Base-by-base conservation (phyloP, 2,888 invertebrate genomes). In the Cryptus armator region DNA sequence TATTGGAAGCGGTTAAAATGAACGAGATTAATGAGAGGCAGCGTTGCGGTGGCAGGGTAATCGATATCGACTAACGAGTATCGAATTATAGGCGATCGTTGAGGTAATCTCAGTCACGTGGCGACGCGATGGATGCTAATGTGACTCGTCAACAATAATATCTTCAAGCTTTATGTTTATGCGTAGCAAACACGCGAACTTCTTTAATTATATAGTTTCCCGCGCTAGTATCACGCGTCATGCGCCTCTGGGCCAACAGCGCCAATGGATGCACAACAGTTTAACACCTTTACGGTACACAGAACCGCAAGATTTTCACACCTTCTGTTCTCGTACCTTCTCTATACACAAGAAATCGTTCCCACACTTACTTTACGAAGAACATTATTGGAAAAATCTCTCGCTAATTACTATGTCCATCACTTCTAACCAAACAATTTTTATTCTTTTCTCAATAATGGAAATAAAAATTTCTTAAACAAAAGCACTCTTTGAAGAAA, bases 21-120 rank as follows among this genome's bases (percentile, higher is more conserved):
- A 71, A 77, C 51, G 79, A 71, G 78, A 66, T 53, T 68, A 62
- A 62, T 24, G 24, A 14, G 32, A 43, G 71, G 59, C 67, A 51
- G 77, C 72, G 71, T 81, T 66, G 80, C 32, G 48, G 67, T 81
- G 76, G 76, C 71, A 53, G 67, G n/a, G 80, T 72, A 76, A 84
- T 81, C 56, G 51, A 81, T 76, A 81, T 74, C 37, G 16, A 68
- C 56, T 12, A 68, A 53, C 29, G 56, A 44, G 37, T 62, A 71
- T 84, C 44, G 66, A 70, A 74, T 75, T 71, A 70, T 76, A 46
- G 59, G 79, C 72, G 84, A 81, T 83, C 68, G 81, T 53, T 32
- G 48, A 68, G 70, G 43, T 67, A 32, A 67, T 76, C 44, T 70
- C 43, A 51, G 62, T 67, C 46, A 56, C 66, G 68, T 67, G 53